A percentile compares a stretch with the other conserved stretches of the same genome.
These are phyloP conservation scores for Chymomyza caudatula DNA, from an alignment of 2,888 invertebrate genomes.

Conservation along the genomic window DNA sequence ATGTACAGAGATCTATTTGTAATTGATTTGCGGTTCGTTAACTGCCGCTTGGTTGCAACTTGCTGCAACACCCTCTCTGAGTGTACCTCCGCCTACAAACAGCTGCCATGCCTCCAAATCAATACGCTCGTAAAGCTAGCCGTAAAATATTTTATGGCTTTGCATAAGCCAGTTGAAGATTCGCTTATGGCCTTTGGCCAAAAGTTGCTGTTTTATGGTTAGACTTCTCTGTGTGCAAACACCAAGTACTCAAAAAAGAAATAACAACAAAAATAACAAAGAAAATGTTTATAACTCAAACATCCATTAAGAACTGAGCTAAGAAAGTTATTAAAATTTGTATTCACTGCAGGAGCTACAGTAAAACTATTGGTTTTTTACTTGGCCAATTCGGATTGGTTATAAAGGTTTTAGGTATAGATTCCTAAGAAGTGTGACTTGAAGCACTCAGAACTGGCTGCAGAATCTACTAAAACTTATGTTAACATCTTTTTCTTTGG, in stretches of 20 bases:
- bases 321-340: too few species aligned
- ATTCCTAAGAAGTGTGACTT: too few species aligned
- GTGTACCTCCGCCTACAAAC: neutral
- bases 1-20: neutral
- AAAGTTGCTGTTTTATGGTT: slow-evolving; percentile 21
- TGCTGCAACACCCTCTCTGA: neutral
- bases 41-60: neutral
- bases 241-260: neutral
- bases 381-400: too few species aligned
- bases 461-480: too few species aligned
- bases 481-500: too few species aligned
- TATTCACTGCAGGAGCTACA: too few species aligned
- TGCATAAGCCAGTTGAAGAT: neutral
- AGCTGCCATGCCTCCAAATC: neutral
- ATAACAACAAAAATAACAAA: neutral
- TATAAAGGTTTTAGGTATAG: too few species aligned
- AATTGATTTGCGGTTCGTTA: neutral
- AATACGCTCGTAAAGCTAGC: slow-evolving; percentile 26
- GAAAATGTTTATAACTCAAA: too few species aligned
- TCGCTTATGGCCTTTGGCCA: slow-evolving; percentile 2
- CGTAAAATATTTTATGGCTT: slow-evolving; percentile 39
- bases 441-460: too few species aligned
- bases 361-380: too few species aligned
- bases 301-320: neutral
- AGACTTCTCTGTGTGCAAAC: neutral